Conservation (phyloP, 2,888 invertebrate genomes). For the Biston betularia region DNA sequence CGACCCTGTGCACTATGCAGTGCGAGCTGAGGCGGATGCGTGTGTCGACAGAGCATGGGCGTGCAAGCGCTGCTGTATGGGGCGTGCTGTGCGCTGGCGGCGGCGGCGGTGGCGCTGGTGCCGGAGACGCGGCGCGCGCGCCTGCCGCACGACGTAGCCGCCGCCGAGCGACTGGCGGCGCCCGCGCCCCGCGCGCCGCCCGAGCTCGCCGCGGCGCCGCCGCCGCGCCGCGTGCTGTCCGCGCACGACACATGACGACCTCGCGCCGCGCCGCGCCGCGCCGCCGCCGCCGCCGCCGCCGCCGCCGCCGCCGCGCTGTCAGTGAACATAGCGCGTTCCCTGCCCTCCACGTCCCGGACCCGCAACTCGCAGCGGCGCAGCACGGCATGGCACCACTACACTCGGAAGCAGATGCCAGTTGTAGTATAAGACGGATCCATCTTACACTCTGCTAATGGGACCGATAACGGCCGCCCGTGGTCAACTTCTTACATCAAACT, state of each 20-base stretch:
- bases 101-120: constrained; percentile 82
- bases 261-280: not conserved
- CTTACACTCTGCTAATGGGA: no score
- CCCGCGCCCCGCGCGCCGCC: constrained; percentile 24
- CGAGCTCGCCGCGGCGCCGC: constrained; percentile 20
- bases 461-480: no score
- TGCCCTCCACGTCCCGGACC: no score
- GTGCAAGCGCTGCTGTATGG: constrained; percentile 82
- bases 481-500: no score
- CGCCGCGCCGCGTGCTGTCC: constrained; percentile 41
- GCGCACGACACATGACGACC: constrained; percentile 48
- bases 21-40: not conserved
- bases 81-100: constrained; percentile 67
- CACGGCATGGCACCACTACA: no score
- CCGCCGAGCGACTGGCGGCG: constrained; percentile 68
- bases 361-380: no score
- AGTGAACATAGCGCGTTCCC: no score
- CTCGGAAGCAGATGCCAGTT: no score
- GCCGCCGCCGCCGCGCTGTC: no score
- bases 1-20: not conserved
- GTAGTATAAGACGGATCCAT: no score
- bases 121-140: constrained; percentile 87
- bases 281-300: no score
- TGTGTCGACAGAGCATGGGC: constrained; percentile 55
- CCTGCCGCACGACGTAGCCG: constrained; percentile 82